Percentiles rank a stretch among this genome's conserved stretches.
Conservation (phyloP, 2,888 invertebrate species). For the Ichneumon xanthorius region DNA sequence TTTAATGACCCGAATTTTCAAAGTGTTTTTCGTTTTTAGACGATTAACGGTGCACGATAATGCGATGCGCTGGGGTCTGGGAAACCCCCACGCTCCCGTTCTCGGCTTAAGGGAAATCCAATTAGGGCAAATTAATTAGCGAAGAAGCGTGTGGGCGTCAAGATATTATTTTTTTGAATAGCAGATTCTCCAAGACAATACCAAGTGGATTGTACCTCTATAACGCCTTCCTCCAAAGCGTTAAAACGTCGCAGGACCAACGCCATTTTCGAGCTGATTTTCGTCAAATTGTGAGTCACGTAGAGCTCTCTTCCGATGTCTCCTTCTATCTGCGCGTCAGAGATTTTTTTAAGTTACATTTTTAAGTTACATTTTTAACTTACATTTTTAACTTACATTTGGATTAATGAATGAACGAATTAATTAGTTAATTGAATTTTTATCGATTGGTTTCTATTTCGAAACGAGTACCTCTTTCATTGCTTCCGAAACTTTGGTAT, state of each 20-base stretch:
- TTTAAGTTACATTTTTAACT: neutral
- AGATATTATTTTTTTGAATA: neutral
- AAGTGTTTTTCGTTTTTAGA: neutral
- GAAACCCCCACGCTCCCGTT: no score
- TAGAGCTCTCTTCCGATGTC: slow-evolving; percentile 78
- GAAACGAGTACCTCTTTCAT: slow-evolving; percentile 77
- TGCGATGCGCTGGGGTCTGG: no score
- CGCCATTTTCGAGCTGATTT: slow-evolving; percentile 73
- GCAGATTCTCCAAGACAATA: neutral
- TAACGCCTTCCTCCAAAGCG: slow-evolving; percentile 76
- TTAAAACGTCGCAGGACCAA: slow-evolving; percentile 72
- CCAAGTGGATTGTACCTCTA: slow-evolving; percentile 74
- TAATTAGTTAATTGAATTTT: neutral
- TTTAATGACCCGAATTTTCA: neutral
- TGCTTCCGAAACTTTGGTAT: slow-evolving; percentile 75
- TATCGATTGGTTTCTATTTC: neutral
- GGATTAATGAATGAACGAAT: no score
- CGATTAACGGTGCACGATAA: neutral
- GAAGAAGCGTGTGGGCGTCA: neutral
- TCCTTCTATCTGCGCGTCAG: slow-evolving; percentile 74
- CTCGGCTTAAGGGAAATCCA: no score
- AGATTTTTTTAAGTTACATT: neutral
- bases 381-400: no score
- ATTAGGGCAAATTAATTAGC: neutral
- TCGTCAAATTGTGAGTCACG: slow-evolving; percentile 78